Evolutionary conservation across 2,888 invertebrate species (phyloP).

Genomic region (Smittia aterrima): DNA sequence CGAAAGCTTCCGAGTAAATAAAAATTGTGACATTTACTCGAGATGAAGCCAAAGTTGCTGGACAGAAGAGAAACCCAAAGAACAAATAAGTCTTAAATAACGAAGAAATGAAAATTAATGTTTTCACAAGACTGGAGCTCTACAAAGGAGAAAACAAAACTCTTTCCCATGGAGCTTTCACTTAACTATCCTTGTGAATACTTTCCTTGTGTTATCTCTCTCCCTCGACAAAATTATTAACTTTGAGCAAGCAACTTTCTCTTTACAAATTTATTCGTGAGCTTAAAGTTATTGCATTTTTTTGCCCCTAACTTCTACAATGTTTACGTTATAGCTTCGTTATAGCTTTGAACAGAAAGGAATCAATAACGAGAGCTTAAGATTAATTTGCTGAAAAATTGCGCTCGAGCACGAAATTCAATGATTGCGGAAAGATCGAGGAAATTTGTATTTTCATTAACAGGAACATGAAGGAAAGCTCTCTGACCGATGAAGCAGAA

Average conservation of each 20-base stretch:
- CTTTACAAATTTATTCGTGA: background rate
- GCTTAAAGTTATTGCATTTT: conserved; percentile 1
- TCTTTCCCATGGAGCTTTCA: background rate
- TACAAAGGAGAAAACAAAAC: background rate
- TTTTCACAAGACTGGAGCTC: conserved; percentile 12
- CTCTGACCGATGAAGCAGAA: background rate
- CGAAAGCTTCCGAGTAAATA: background rate
- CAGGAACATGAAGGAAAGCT: background rate
- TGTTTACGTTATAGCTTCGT: background rate
- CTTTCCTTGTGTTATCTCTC: background rate
- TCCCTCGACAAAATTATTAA: conserved; percentile 29
- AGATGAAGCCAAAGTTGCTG: background rate
- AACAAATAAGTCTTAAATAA: conserved; percentile 23
- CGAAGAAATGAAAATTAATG: conserved; percentile 27
- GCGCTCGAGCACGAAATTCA: conserved; percentile 29
- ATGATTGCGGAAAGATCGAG: conserved; percentile 15
- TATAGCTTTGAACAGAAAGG: background rate
- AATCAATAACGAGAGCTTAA: background rate
- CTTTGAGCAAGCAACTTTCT: conserved; percentile 1
- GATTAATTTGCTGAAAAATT: conserved; percentile 34
- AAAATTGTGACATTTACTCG: background rate
- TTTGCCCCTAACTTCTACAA: background rate
- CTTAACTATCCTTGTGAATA: conserved; percentile 16
- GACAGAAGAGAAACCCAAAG: conserved; percentile 4
- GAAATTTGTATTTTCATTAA: conserved; percentile 32